Evolutionary conservation across 2,797 vertebrate species (phyloP).

Genomic region (Pterois miles): DNA sequence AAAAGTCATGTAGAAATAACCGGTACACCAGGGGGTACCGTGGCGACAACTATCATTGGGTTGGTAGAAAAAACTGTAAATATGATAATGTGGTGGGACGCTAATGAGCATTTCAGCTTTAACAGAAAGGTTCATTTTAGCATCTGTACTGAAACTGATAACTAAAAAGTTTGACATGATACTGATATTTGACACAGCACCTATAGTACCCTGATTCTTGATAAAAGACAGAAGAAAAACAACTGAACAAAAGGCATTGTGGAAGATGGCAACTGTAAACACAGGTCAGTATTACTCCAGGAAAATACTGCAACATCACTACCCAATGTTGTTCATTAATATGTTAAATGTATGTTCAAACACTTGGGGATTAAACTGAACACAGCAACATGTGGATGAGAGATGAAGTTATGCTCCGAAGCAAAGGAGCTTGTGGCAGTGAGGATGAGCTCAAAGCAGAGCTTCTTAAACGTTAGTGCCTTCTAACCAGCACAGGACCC

Average conservation of each 20-base stretch:
- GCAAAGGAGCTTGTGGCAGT: constrained; percentile 18
- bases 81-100: neutral
- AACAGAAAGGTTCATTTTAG: neutral
- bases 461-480: constrained; percentile 28
- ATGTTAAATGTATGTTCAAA: neutral
- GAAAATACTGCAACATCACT: neutral
- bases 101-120: neutral
- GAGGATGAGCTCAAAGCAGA: constrained; percentile 40
- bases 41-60: too few relatives aligned
- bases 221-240: neutral
- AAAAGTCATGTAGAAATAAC: too few relatives aligned
- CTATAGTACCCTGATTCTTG: neutral
- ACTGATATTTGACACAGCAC: neutral
- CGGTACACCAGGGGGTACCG: too few relatives aligned
- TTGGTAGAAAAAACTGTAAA: too few relatives aligned
- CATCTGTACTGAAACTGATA: neutral
- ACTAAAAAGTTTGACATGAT: too few relatives aligned
- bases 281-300: neutral
- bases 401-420: constrained; percentile 42
- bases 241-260: too few relatives aligned
- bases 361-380: constrained; percentile 33
- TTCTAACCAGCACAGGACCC: constrained; percentile 7
- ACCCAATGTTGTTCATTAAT: neutral
- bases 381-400: constrained; percentile 38
- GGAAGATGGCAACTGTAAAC: neutral